Percentiles rank a stretch among this genome's conserved stretches.
These are phyloP conservation scores for Leptoclinus maculatus DNA, from an alignment of 2,797 vertebrate species.

Conservation along the genomic window DNA sequence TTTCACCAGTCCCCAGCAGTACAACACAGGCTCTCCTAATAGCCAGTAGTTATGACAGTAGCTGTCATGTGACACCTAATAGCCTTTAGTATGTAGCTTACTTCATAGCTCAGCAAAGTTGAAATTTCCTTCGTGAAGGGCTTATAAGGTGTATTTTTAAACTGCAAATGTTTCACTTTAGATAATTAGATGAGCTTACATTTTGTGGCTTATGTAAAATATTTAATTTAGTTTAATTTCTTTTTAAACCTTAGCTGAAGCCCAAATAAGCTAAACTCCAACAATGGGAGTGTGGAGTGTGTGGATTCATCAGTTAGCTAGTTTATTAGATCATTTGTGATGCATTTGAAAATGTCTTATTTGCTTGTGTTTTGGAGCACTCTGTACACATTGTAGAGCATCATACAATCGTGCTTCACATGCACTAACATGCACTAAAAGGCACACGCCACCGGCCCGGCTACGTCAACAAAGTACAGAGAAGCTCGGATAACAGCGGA, in stretches of 20 bases:
- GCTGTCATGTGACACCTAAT: conserved; percentile 64
- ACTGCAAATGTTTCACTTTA: conserved; percentile 8
- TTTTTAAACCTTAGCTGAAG: background rate
- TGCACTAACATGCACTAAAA: background rate
- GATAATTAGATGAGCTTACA: background rate
- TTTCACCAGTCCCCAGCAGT: conserved; percentile 67
- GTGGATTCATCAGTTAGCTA: background rate
- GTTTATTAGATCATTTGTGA: background rate
- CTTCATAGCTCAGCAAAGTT: conserved; percentile 32
- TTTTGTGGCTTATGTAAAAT: background rate
- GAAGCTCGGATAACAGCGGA: background rate
- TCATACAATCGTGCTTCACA: background rate
- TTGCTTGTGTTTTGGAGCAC: background rate
- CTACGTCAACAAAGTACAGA: too few species aligned
- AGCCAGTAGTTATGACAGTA: conserved; percentile 72
- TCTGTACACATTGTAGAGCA: background rate
- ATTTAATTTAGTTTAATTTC: conserved; percentile 2
- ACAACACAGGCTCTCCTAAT: conserved; percentile 63
- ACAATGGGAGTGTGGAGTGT: background rate
- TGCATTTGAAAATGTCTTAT: background rate
- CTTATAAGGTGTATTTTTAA: background rate
- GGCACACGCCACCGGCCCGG: too few species aligned
- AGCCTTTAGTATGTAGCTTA: conserved; percentile 15
- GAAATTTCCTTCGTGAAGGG: background rate
- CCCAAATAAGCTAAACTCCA: background rate